These are phyloP conservation scores for Sesia bembeciformis DNA, from an alignment of 2,888 invertebrate genomes.

Conservation along the genomic window DNA sequence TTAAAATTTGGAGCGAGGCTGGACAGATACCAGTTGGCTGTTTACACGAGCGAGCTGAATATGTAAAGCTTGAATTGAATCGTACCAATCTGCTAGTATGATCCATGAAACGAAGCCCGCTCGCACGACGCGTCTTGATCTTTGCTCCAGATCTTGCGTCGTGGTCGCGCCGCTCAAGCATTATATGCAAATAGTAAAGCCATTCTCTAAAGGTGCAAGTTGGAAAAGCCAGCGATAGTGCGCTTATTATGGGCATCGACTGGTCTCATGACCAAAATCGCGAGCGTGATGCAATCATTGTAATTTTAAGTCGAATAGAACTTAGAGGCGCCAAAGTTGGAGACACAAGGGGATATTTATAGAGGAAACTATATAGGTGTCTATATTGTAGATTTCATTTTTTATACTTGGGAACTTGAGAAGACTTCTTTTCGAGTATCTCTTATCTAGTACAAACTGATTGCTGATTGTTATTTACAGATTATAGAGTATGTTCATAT, in stretches of 20 bases:
- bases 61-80: conserved; percentile 25
- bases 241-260: conserved; percentile 7
- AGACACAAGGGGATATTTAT: not conserved
- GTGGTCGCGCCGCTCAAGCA: conserved; percentile 51
- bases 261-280: conserved; percentile 5
- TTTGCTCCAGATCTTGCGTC: conserved; percentile 57
- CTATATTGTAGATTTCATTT: not conserved
- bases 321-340: not conserved
- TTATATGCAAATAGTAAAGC: conserved; percentile 58
- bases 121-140: conserved; percentile 46
- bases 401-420: no score
- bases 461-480: no score
- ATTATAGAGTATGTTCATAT: no score
- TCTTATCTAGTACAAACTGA: no score
- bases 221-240: conserved; percentile 29
- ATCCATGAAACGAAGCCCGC: conserved; percentile 28
- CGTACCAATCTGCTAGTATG: conserved; percentile 29
- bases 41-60: not conserved
- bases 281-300: conserved; percentile 1
- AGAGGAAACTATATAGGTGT: not conserved
- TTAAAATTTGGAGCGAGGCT: no score
- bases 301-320: conserved; percentile 2
- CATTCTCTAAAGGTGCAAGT: conserved; percentile 27
- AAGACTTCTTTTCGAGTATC: no score
- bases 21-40: not conserved